Base-by-base conservation (phyloP, 2,113 vertebrate species). In the Sebastes fasciatus region DNA sequence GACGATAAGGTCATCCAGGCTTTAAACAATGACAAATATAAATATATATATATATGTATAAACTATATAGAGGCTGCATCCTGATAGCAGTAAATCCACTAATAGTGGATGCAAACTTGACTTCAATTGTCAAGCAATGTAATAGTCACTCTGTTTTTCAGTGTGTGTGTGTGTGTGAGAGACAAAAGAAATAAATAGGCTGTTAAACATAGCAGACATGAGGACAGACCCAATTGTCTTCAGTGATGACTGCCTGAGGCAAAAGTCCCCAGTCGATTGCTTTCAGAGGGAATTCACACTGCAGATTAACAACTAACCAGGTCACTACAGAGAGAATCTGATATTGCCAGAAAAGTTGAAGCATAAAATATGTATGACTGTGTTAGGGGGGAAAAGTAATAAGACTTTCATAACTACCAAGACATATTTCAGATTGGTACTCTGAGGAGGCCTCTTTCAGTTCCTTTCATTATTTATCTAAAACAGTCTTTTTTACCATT, bases 221-320 rank as follows among this genome's bases (percentile, higher is more conserved):
- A 88, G 93, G 95, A 95, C 93, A 96, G 94, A 94, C 91, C 93
- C 90, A 94, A 85, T 96, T 95, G 96, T 92, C 89, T 88, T 94
- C 89, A 84, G 89, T 91, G 86, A 95, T 94, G 94, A 91, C 42
- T 87, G 95, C 96, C 95, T 88, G 82, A 94, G 96, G 95, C 92
- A 88, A 82, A 80, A 88, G 92, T 95, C 95, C 95, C 95, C 93
- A 94, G 95, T 96, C 93, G 88, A 77, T 94, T 92, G 94, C 94
- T 92, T 95, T 95, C 94, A 94, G 88, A 72, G 92, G 90, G 91
- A 93, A 95, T 95, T 92, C 95, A 94, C 88, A 78, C 57, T 66
- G 96, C 96, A 96, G 94, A 93, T 95, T 96, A 94, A 93, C 93
- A 95, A 94, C 91, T 90, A 93, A 91, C 84, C 89, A 94, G 94